Evolutionary conservation across 2,888 invertebrate species (phyloP).

Genomic region (Leucania comma): DNA sequence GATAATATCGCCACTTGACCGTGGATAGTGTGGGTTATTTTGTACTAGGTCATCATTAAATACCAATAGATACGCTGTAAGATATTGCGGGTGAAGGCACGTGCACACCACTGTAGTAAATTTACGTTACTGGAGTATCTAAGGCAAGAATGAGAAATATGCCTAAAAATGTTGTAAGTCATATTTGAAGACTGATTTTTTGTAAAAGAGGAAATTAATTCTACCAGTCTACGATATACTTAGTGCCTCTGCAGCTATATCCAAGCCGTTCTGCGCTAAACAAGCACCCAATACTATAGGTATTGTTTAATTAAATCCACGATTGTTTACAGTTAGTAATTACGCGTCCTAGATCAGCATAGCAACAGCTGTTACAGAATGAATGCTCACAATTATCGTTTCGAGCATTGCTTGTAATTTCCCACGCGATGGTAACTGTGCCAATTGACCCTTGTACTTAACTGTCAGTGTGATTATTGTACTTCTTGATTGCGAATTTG

Average conservation of each 20-base stretch:
- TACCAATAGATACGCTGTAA: too few relatives aligned
- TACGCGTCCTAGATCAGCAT: conserved; percentile 53
- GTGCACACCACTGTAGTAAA: too few relatives aligned
- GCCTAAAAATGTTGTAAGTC: too few relatives aligned
- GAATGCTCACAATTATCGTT: conserved; percentile 58
- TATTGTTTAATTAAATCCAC: conserved; percentile 53
- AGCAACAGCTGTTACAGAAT: conserved; percentile 55
- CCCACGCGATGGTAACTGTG: conserved; percentile 54
- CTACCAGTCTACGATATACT: neutral
- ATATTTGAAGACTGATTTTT: too few relatives aligned
- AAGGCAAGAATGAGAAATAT: too few relatives aligned
- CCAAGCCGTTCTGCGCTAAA: neutral
- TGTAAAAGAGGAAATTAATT: neutral
- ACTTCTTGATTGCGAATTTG: conserved; percentile 50
- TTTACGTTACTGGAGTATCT: too few relatives aligned
- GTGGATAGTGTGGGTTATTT: too few relatives aligned
- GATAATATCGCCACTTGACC: too few relatives aligned
- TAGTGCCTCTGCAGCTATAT: neutral
- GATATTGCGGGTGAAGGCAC: too few relatives aligned
- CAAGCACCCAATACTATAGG: conserved; percentile 36
- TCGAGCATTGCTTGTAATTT: conserved; percentile 57
- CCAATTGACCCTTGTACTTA: conserved; percentile 56
- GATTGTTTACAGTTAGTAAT: conserved; percentile 51
- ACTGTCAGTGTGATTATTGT: conserved; percentile 37
- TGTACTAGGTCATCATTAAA: too few relatives aligned